Conservation (phyloP, 1,140 invertebrate genomes). For the Papilio helenus region DNA sequence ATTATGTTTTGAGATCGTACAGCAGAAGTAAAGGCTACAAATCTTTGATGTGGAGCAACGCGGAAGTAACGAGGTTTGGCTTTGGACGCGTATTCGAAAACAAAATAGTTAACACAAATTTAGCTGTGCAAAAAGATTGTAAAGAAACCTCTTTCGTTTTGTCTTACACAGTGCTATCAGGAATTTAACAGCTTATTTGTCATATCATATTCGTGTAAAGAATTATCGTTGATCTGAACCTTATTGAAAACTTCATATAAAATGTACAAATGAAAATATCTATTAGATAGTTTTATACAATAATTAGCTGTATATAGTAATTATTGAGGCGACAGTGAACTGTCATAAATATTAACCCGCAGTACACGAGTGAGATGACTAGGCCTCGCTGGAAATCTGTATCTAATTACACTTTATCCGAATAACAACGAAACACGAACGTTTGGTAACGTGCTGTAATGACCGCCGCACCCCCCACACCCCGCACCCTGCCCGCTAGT, state of each 20-base stretch:
- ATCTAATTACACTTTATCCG: conserved; percentile 20
- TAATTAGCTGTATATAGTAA: neutral
- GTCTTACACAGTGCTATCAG: too few species aligned
- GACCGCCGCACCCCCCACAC: neutral
- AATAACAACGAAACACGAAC: conserved; percentile 3
- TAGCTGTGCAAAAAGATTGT: neutral
- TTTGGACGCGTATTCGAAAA: neutral
- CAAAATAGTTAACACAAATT: neutral
- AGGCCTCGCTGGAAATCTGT: conserved; percentile 16
- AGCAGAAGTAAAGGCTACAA: conserved; percentile 7
- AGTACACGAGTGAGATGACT: neutral
- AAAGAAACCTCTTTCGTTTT: neutral
- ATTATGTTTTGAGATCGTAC: conserved; percentile 25
- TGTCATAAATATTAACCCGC: neutral
- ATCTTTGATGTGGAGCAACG: neutral
- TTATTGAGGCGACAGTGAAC: neutral
- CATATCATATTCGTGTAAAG: too few species aligned
- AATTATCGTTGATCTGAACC: too few species aligned
- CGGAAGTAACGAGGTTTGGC: conserved; percentile 13
- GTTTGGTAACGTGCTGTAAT: conserved; percentile 2
- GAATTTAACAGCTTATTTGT: too few species aligned
- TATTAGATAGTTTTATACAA: neutral
- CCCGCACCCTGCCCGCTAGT: neutral
- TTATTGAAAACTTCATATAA: too few species aligned
- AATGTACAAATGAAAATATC: too few species aligned